Conservation (phyloP, 2,888 invertebrate genomes). For the Leuctra nigra region DNA sequence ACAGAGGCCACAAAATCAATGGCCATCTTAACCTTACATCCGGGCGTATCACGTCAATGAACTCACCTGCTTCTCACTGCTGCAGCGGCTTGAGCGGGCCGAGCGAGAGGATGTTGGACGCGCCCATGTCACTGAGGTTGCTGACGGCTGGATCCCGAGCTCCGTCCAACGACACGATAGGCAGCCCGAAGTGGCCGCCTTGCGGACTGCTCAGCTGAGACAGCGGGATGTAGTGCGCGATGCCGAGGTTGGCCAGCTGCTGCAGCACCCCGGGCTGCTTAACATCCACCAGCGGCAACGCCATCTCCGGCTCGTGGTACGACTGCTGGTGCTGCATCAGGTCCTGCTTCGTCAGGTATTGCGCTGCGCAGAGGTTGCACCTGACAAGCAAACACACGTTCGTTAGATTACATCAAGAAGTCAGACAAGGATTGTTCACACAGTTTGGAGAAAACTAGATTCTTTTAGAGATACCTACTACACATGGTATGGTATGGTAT, state of each 20-base stretch:
- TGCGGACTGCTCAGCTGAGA: conserved; percentile 53
- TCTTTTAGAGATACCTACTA: too few relatives aligned
- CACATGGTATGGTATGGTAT: too few relatives aligned
- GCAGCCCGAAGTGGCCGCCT: conserved; percentile 61
- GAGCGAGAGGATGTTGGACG: conserved; percentile 61
- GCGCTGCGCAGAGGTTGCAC: conserved; percentile 65
- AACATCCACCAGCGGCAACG: conserved; percentile 65
- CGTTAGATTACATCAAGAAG: too few relatives aligned
- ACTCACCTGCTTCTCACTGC: not conserved
- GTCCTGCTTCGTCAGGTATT: conserved; percentile 57
- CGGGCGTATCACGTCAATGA: too few relatives aligned
- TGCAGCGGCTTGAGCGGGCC: conserved; percentile 60
- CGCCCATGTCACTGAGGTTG: conserved; percentile 57
- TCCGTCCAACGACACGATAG: conserved; percentile 60
- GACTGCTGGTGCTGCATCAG: conserved; percentile 57
- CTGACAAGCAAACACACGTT: too few relatives aligned
- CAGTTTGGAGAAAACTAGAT: too few relatives aligned
- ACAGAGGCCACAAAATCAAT: too few relatives aligned
- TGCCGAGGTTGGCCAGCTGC: conserved; percentile 58
- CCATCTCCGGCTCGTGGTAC: conserved; percentile 55
- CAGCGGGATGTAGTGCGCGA: conserved; percentile 66
- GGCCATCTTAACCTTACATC: too few relatives aligned
- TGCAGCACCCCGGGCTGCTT: conserved; percentile 59
- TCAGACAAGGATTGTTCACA: too few relatives aligned
- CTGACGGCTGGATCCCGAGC: conserved; percentile 52